Evolutionary conservation across 2,888 invertebrate species (phyloP), one percentile per base, ranked within the genome.

Genomic region (Spicauda simplicius): DNA sequence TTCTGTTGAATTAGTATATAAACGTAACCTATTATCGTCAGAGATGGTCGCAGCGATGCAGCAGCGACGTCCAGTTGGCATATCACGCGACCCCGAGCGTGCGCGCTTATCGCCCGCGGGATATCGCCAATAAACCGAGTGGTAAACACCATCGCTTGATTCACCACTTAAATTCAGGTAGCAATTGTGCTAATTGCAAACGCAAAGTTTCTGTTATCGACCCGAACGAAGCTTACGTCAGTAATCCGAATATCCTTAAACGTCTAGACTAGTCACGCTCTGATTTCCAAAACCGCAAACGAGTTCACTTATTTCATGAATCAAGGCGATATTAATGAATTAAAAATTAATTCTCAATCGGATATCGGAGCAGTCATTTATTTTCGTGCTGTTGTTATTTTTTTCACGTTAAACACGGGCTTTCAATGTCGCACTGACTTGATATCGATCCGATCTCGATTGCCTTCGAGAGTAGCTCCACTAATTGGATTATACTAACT

Each of bases 11-110:
- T 50, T 58, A 41, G 30, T 18, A 37, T 16, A 64, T 41, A 37
- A 57, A 58, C 33, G 52, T 19, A 41, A 14, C 6, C 33, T 58
- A 58, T 16, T 68, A 58, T 58, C 62, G 5, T 11, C 12, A 33
- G 4, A 60, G 60, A 60, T 60, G 50, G 52, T 60, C 50, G 50
- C 52, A 60, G 52, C 60, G 60, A 60, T 60, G 60, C 33, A 20
- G 30, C 33, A 33, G 33, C 48, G 60, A 50, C 41, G 58, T 68
- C 33, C 76, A 58, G 79, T 74, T 86, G 87, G 83, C 87, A 88
- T 87, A 87, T 88, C 87, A 89, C 88, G 88, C 88, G 82, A 90
- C 80, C 83, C 74, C 71, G 71, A 76, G 74, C 81, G 74, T 77
- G 78, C 30, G 14, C 74, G 58, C 69, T 76, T 79, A 79, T 79